Evolutionary conservation across 2,888 invertebrate species (phyloP).

Genomic region (Mactromeris polynyma): DNA sequence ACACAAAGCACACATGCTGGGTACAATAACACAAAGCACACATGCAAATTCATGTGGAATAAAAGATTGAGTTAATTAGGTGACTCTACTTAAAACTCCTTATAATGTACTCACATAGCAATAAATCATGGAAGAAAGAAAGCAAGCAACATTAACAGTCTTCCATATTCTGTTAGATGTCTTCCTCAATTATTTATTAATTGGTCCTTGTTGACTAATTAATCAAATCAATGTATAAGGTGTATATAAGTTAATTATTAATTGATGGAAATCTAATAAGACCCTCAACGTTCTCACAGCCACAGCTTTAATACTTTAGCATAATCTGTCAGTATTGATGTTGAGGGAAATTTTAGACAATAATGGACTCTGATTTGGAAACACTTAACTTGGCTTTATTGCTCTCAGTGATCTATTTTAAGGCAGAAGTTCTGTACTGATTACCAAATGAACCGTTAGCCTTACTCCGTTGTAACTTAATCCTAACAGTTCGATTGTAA

Average conservation of each 20-base stretch:
- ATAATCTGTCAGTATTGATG: not conserved
- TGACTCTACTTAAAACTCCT: not conserved
- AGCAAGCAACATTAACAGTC: not conserved
- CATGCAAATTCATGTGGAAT: not conserved
- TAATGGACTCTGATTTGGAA: not conserved
- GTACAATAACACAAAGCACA: not conserved
- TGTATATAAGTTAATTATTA: conserved; percentile 19
- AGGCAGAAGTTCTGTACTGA: not conserved
- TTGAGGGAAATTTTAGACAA: not conserved
- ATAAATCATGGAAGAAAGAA: not conserved
- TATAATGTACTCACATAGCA: not conserved
- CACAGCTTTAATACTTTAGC: not conserved
- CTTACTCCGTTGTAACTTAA: not conserved
- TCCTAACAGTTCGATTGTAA: not conserved
- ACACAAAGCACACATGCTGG: not conserved
- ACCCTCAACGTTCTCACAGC: not conserved
- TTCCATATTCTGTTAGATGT: conserved; percentile 19
- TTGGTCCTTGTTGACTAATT: conserved; percentile 3
- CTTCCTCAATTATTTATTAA: conserved; percentile 22
- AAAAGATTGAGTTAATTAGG: not conserved
- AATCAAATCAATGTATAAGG: conserved; percentile 10
- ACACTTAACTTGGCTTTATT: conserved; percentile 1
- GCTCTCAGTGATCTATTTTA: not conserved
- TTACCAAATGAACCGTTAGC: not conserved
- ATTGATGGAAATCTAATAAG: conserved; percentile 19